Evolutionary conservation across 2,113 vertebrate species (phyloP).

Genomic region (human (Homo sapiens)): DNA sequence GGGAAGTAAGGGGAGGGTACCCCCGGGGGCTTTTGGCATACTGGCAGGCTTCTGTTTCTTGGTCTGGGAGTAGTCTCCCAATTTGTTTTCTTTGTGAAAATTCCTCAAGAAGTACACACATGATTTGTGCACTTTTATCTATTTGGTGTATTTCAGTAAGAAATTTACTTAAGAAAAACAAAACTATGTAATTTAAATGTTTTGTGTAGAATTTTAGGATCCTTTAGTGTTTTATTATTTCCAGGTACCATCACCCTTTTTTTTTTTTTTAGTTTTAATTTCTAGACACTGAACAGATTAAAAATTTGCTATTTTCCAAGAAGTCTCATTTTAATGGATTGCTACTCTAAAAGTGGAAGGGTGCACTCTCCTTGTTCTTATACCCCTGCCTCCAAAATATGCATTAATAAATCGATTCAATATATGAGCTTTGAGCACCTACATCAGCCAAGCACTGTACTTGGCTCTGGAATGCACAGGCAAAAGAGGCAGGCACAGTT

Average conservation of each 20-base stretch:
- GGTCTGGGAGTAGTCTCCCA: not conserved
- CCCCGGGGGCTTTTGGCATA: rapidly evolving
- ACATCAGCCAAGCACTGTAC: not conserved
- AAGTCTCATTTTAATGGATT: not conserved
- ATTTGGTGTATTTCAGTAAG: not conserved
- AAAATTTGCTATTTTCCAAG: slow-evolving; percentile 1
- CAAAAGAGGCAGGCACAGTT: not conserved
- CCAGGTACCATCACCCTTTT: not conserved
- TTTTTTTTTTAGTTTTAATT: not conserved
- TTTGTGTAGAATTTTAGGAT: not conserved
- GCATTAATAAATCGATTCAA: not conserved
- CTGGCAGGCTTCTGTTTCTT: not conserved
- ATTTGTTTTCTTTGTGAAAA: not conserved
- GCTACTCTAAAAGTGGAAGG: not conserved
- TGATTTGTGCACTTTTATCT: not conserved
- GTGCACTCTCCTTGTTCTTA: not conserved
- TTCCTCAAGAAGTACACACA: not conserved
- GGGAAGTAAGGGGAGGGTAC: not conserved
- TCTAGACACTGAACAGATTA: not conserved
- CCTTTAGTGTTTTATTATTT: not conserved
- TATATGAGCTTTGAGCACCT: not conserved
- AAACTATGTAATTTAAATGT: not conserved
- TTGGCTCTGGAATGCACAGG: not conserved
- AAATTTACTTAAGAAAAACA: not conserved
- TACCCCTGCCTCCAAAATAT: not conserved